Evolutionary conservation across 2,113 vertebrate genomes (phyloP).

Genomic region (Campylomormyrus tamandua): DNA sequence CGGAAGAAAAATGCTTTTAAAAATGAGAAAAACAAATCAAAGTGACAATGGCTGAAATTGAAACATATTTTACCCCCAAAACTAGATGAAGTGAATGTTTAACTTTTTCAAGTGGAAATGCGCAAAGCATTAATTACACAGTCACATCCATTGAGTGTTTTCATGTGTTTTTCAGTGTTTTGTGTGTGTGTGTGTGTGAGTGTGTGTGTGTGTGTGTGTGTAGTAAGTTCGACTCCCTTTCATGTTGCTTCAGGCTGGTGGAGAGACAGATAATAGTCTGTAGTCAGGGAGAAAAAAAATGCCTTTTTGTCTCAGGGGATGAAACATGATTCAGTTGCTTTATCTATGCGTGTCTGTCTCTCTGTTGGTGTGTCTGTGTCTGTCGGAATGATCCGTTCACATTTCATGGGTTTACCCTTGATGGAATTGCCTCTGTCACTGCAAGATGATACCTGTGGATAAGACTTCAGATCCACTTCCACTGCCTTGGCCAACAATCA

Average conservation of each 20-base stretch:
- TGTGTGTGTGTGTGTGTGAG: neutral
- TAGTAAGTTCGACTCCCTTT: neutral
- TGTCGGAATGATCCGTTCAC: neutral
- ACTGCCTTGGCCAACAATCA: neutral
- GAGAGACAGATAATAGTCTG: neutral
- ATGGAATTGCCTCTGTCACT: conserved; percentile 4
- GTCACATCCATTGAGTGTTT: neutral
- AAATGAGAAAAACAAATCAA: neutral
- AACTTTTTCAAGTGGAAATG: neutral
- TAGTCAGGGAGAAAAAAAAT: conserved; percentile 4
- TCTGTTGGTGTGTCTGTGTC: conserved; percentile 3
- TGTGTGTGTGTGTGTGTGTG: neutral
- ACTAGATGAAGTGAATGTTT: neutral
- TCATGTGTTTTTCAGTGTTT: no score
- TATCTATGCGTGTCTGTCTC: neutral
- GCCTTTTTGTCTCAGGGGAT: conserved; percentile 9
- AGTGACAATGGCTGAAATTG: neutral
- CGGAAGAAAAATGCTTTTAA: neutral
- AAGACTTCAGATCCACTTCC: neutral
- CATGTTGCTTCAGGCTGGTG: neutral
- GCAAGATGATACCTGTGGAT: conserved; percentile 10
- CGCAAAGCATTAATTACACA: neutral
- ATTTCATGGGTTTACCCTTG: conserved; percentile 17
- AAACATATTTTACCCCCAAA: neutral
- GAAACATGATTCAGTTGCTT: conserved; percentile 4